Conservation (phyloP, 2,888 invertebrate species). For the Drosophila quinaria region DNA sequence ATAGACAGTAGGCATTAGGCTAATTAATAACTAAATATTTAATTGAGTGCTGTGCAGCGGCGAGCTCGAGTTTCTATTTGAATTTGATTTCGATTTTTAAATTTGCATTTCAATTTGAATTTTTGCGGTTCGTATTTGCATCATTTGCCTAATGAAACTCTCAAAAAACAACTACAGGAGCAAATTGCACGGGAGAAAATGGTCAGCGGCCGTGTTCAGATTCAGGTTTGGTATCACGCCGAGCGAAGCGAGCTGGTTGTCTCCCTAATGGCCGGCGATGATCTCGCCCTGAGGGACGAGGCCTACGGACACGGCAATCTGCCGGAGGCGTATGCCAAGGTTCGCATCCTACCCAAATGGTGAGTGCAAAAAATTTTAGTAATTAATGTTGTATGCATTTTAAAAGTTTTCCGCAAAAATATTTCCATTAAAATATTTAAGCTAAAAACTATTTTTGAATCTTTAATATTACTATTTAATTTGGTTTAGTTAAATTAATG, state of each 20-base stretch:
- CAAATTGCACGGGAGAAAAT: constrained; percentile 91
- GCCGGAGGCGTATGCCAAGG: constrained; percentile 94
- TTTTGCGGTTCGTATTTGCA: constrained; percentile 16
- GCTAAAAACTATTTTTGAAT: too few relatives aligned
- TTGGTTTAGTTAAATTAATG: too few relatives aligned
- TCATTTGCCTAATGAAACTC: constrained; percentile 27
- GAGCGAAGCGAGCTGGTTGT: constrained; percentile 93
- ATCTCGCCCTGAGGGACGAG: constrained; percentile 92
- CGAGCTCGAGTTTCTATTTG: constrained; percentile 14
- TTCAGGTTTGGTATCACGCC: constrained; percentile 95
- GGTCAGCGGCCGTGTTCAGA: constrained; percentile 92
- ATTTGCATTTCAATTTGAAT: constrained; percentile 1
- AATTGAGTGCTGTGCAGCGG: constrained; percentile 34
- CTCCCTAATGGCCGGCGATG: constrained; percentile 94
- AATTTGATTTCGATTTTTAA: neutral
- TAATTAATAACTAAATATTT: constrained; percentile 23
- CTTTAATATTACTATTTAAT: too few relatives aligned
- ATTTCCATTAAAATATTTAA: too few relatives aligned
- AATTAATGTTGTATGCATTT: too few relatives aligned
- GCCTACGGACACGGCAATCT: constrained; percentile 91
- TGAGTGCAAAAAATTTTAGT: constrained; percentile 86
- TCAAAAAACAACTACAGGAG: constrained; percentile 86
- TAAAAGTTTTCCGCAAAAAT: too few relatives aligned
- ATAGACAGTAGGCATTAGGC: constrained; percentile 48
- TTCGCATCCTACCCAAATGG: constrained; percentile 92